Evolutionary conservation across 2,113 vertebrate genomes (phyloP).

Genomic region (Scalopus aquaticus): DNA sequence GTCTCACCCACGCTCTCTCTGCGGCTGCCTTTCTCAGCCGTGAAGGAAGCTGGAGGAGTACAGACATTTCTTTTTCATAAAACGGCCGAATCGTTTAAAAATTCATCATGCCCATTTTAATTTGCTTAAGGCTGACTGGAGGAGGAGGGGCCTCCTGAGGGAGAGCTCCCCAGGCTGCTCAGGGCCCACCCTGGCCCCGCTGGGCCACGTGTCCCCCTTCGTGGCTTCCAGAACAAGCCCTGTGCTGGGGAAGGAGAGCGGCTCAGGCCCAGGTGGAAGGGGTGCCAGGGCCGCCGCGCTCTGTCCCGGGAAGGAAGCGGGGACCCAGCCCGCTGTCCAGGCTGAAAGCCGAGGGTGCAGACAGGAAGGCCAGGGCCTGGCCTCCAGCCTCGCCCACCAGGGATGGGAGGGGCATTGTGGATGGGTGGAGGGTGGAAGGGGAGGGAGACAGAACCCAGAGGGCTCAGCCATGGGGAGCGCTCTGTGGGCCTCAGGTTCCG

Average conservation of each 20-base stretch:
- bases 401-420: background rate
- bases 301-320: background rate
- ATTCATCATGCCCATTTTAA: background rate
- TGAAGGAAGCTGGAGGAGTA: background rate
- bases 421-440: no score
- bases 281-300: background rate
- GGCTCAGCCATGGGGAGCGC: background rate
- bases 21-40: background rate
- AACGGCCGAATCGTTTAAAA: background rate
- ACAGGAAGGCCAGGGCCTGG: background rate
- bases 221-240: background rate
- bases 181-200: no score
- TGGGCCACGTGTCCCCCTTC: accelerated
- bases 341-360: background rate
- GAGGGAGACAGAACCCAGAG: accelerated
- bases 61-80: background rate
- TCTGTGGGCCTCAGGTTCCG: background rate
- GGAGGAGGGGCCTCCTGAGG: background rate
- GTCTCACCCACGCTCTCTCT: background rate
- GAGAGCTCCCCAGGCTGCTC: background rate
- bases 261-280: background rate
- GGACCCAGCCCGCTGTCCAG: no score
- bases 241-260: background rate
- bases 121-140: background rate
- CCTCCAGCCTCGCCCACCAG: accelerated